A percentile compares a stretch with the other conserved stretches of the same genome.
Conservation (phyloP, 2,797 vertebrate genomes). For the Scarus forsteni region DNA sequence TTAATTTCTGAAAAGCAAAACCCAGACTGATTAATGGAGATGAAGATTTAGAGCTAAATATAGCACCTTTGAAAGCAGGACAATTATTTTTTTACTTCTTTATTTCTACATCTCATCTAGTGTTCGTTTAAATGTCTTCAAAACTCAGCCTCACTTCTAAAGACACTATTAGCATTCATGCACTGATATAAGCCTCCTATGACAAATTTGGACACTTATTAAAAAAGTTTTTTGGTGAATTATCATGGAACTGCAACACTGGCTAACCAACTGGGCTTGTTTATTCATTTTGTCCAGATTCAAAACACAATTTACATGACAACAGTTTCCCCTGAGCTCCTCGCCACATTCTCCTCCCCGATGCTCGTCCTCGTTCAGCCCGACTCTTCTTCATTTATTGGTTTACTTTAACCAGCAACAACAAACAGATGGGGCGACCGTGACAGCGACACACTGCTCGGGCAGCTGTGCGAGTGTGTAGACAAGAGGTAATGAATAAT, state of each 20-base stretch:
- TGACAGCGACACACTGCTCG: slow-evolving; percentile 81
- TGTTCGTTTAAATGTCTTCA: neutral
- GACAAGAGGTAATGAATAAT: slow-evolving; percentile 87
- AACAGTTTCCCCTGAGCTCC: neutral
- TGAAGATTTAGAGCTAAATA: slow-evolving; percentile 22
- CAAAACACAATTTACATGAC: neutral
- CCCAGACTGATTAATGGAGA: slow-evolving; percentile 62
- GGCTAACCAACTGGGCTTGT: neutral
- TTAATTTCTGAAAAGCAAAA: slow-evolving; percentile 70
- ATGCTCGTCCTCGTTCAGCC: neutral
- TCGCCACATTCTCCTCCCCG: neutral
- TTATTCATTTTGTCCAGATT: neutral
- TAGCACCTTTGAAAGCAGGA: slow-evolving; percentile 24
- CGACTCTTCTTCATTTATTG: slow-evolving; percentile 58
- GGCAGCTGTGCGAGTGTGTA: slow-evolving; percentile 85
- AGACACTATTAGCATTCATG: no score
- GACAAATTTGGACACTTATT: neutral
- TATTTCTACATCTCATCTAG: neutral
- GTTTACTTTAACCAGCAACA: slow-evolving; percentile 70
- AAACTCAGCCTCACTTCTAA: neutral
- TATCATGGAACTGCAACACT: no score
- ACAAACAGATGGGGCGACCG: slow-evolving; percentile 80
- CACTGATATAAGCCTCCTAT: neutral
- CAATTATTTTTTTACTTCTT: neutral
- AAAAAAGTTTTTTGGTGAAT: no score